Evolutionary conservation across 2,888 invertebrate genomes (phyloP), one percentile per base, ranked within the genome.

Genomic region (Mactromeris polynyma): DNA sequence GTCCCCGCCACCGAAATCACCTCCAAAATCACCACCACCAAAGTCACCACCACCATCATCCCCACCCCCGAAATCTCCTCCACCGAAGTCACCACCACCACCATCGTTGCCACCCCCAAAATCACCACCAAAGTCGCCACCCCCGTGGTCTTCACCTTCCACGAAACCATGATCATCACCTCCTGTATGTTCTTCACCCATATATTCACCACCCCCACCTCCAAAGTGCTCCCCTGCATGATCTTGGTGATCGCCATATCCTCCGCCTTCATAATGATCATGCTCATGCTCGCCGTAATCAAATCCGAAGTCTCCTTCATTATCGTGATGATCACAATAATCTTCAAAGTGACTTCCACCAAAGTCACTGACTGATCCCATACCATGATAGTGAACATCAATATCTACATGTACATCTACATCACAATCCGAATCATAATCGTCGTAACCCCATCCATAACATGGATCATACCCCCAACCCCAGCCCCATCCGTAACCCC

Each of bases 401-500:
- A 88, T 58, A 81, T n/a, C n/a, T 87, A 85, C 36, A 58, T 90
- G 69, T 11, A 86, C 81, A 46, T 91, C 86, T 0, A 89, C 81
- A 46, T 88, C 85, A 46, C 89, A 84, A 81, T 91, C 89, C 73
- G 87, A 73, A 58, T 91, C 90, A 83, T 89, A 89, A 83, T 88
- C 91, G 2, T 83, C 88, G 46, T 91, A 91, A n/a, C 91, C 91
- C 91, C 91, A 91, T 7, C 91, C 91, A 84, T 87, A 91, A n/a
- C 86, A 85, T 14, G 91, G 82, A 51, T 91, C 86, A 83, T 89
- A 91, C 46, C 86, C 91, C 89, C 88, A 89, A 33, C 91, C 91
- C 91, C 91, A 91, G 4, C 91, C 91, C 91, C 91, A 91, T 0
- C 91, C 91, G 58, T 81, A 91, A 26, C 91, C 89, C 91, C 91